Conservation (phyloP, 2,797 vertebrate genomes). For the Sebastes baramenuke region DNA sequence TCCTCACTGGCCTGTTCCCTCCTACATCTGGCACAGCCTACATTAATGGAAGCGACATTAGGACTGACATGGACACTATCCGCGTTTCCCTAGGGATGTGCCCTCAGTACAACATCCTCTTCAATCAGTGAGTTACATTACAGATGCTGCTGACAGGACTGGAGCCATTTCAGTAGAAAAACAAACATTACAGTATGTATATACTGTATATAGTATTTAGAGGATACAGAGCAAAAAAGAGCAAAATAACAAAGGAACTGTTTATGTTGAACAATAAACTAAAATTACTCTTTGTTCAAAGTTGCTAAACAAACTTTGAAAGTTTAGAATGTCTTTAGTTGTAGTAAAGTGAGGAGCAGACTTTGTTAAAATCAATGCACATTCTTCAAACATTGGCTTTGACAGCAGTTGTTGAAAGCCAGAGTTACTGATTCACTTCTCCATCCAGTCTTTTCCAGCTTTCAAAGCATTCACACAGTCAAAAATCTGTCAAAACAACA, state of each 20-base stretch:
- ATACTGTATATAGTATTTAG: not conserved
- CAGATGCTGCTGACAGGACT: not conserved
- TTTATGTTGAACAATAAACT: not conserved
- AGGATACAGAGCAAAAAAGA: not conserved
- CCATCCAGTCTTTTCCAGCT: not conserved
- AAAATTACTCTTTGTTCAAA: not conserved
- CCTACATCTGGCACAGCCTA: slow-evolving; percentile 94
- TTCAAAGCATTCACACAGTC: not conserved
- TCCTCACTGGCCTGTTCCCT: slow-evolving; percentile 91
- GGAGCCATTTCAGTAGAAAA: not conserved
- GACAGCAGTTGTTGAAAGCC: not conserved
- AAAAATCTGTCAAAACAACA: not conserved
- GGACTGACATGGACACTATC: slow-evolving; percentile 87
- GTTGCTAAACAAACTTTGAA: not conserved
- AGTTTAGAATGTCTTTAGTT: not conserved
- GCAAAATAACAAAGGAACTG: not conserved
- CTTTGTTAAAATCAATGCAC: not conserved
- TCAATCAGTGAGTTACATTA: slow-evolving; percentile 87
- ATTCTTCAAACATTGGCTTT: not conserved
- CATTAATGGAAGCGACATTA: slow-evolving; percentile 89
- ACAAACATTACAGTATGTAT: not conserved
- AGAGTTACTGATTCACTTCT: not conserved
- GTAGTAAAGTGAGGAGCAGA: not conserved
- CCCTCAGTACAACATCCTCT: slow-evolving; percentile 96
- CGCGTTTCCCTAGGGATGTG: slow-evolving; percentile 92